Evolutionary conservation across 2,797 vertebrate species (phyloP).

Genomic region (Crenichthys baileyi): DNA sequence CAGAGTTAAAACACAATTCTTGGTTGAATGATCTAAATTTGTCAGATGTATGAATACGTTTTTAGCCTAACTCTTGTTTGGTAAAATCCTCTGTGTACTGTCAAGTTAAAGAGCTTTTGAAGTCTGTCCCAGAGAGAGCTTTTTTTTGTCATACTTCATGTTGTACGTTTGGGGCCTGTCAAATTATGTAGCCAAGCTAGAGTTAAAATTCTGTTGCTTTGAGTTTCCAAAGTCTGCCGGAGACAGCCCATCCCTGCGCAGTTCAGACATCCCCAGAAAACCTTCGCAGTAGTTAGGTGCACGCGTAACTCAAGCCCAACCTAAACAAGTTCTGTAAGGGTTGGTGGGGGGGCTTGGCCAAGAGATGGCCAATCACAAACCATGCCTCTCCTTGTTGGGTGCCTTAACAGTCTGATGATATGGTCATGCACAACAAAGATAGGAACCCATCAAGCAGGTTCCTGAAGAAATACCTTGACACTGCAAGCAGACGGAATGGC

Average conservation of each 20-base stretch:
- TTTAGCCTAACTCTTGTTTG: background rate
- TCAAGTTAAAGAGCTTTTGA: constrained; percentile 1
- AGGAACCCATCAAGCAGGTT: background rate
- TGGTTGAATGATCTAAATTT: background rate
- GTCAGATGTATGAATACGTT: background rate
- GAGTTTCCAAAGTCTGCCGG: background rate
- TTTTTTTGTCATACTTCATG: background rate
- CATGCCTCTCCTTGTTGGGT: background rate
- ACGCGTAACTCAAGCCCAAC: background rate
- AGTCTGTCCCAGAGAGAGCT: background rate
- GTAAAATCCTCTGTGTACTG: background rate
- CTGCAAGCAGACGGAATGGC: background rate
- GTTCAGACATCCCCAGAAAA: background rate
- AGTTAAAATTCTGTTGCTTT: background rate
- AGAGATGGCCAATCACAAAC: background rate
- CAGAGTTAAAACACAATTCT: background rate
- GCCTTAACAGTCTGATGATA: background rate
- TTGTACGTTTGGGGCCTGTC: background rate
- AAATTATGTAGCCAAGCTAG: background rate
- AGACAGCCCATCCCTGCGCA: background rate
- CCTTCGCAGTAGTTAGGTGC: background rate
- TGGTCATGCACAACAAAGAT: background rate
- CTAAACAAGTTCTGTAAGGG: background rate
- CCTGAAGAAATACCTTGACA: background rate
- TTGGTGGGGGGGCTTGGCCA: background rate